Evolutionary conservation across 2,113 vertebrate genomes (phyloP).

Genomic region (Vireo altiloquus): DNA sequence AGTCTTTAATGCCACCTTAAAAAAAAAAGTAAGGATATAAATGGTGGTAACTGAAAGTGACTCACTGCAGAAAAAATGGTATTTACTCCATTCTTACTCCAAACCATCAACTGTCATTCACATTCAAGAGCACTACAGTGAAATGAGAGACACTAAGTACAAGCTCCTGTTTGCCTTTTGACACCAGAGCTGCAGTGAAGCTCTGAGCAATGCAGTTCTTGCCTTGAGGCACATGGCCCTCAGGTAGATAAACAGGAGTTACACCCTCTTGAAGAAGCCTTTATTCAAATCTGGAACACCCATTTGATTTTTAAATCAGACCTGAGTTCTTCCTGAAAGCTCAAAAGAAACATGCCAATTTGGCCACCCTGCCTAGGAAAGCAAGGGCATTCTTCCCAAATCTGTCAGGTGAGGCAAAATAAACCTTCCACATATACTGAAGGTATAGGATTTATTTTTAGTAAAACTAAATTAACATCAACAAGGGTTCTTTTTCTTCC

Average conservation of each 20-base stretch:
- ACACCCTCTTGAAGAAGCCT: not conserved
- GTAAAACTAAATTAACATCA: not conserved
- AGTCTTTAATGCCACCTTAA: not conserved
- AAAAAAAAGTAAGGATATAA: not conserved
- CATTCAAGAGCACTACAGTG: not conserved
- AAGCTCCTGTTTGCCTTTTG: not conserved
- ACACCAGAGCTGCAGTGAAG: not conserved
- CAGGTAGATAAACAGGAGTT: not conserved
- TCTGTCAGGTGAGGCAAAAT: not conserved
- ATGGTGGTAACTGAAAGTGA: not conserved
- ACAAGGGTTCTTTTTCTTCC: not conserved
- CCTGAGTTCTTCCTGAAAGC: not conserved
- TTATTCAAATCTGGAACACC: not conserved
- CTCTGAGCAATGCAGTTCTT: not conserved
- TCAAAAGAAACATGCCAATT: not conserved
- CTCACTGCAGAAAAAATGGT: not conserved
- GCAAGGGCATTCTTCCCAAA: not conserved
- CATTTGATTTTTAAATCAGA: not conserved
- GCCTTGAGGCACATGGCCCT: not conserved
- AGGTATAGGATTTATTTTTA: not conserved
- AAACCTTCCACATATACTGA: not conserved
- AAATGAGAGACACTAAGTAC: not conserved
- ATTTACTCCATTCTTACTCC: conserved; percentile 23
- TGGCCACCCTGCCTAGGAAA: not conserved
- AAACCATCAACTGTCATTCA: not conserved